Percentiles rank a stretch among this genome's conserved stretches.
phyloP scores from a whole-genome alignment of 2,888 invertebrate species.

The Drosophila nr. medialis region DNA sequence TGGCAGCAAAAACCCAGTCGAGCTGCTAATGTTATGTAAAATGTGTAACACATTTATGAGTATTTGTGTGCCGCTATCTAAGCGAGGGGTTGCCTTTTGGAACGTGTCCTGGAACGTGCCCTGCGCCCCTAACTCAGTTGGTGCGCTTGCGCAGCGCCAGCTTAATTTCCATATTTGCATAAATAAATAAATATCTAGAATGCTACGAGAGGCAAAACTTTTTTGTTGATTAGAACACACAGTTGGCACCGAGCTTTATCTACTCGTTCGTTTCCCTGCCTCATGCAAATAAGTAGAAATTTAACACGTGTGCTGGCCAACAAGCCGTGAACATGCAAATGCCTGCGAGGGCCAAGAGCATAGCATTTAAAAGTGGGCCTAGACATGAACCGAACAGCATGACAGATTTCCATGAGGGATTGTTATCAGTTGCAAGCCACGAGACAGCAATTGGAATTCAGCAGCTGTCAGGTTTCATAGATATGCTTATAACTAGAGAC shows the following conservation, averaged over 20 bases:
- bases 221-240: slow-evolving; percentile 44
- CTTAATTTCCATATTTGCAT: slow-evolving; percentile 64
- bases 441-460: slow-evolving; percentile 20
- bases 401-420: slow-evolving; percentile 63
- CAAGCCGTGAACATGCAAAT: slow-evolving; percentile 75
- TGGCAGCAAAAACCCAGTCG: slow-evolving; percentile 41
- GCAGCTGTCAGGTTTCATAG: slow-evolving; percentile 38
- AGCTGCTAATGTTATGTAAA: slow-evolving; percentile 60
- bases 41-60: slow-evolving; percentile 56
- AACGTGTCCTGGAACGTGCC: slow-evolving; percentile 66
- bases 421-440: slow-evolving; percentile 33
- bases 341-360: slow-evolving; percentile 23
- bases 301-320: slow-evolving; percentile 69
- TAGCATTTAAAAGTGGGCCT: slow-evolving; percentile 4
- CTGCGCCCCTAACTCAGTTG: slow-evolving; percentile 16
- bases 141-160: slow-evolving; percentile 66
- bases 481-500: background rate
- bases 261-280: slow-evolving; percentile 7
- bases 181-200: slow-evolving; percentile 44
- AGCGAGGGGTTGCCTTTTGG: slow-evolving; percentile 58
- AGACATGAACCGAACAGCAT: slow-evolving; percentile 24
- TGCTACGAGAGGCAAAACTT: background rate
- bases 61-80: slow-evolving; percentile 61
- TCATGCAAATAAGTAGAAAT: slow-evolving; percentile 34
- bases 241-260: slow-evolving; percentile 55